Conservation (phyloP, 2,113 vertebrate genomes). For the Lethenteron camtschaticum region DNA sequence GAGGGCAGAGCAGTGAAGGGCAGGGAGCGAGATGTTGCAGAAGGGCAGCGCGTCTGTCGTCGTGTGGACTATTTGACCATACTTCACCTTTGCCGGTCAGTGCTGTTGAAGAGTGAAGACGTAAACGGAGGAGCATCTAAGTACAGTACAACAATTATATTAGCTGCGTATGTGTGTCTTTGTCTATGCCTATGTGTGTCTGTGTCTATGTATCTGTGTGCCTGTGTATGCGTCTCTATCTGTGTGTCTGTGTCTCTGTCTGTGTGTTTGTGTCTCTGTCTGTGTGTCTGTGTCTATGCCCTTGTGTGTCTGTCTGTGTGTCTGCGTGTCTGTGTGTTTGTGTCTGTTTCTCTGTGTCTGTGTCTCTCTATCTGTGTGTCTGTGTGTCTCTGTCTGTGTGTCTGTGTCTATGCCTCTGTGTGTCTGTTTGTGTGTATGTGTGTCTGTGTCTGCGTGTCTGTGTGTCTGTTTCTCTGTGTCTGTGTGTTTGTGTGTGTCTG, state of each 20-base stretch:
- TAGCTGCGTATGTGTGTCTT: neutral
- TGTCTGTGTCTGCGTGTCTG: neutral
- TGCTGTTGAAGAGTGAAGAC: no score
- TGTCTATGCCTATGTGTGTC: neutral
- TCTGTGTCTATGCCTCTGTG: neutral
- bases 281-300: neutral
- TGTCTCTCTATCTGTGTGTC: neutral
- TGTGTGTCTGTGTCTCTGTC: neutral
- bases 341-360: neutral
- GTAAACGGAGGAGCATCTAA: no score
- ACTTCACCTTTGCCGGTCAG: no score
- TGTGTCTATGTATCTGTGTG: neutral
- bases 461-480: neutral
- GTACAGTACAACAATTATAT: no score
- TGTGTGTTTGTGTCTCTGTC: neutral
- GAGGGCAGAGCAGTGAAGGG: no score
- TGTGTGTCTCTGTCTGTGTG: neutral
- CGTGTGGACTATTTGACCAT: no score
- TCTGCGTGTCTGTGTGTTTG: neutral
- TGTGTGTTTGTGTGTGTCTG: neutral
- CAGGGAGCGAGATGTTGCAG: no score
- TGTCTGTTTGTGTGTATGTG: neutral
- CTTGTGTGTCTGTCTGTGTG: neutral
- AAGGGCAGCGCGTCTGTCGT: no score
- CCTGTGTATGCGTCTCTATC: neutral